These are phyloP conservation scores for Rhinella marina DNA, from an alignment of 2,797 vertebrate species.

Conservation along the genomic window DNA sequence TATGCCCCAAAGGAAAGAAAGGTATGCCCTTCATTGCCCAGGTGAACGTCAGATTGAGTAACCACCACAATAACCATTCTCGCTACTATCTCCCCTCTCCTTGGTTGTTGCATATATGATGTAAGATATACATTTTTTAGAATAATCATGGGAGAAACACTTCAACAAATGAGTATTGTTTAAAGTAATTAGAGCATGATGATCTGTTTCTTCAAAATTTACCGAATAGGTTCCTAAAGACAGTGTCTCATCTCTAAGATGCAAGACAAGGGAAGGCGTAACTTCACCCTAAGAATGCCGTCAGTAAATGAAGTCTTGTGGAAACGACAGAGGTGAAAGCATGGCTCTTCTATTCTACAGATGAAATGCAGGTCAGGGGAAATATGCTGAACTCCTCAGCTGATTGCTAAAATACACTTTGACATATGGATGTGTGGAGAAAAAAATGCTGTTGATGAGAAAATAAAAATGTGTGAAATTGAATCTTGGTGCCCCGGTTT, in stretches of 20 bases:
- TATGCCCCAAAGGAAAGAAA: no score
- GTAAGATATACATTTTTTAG: no score
- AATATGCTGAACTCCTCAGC: conserved; percentile 25
- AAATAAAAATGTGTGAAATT: conserved; percentile 46
- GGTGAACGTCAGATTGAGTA: no score
- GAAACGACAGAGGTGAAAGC: conserved; percentile 43
- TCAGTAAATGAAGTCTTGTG: conserved; percentile 39
- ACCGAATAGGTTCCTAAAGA: neutral
- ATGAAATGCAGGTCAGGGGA: conserved; percentile 20
- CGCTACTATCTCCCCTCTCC: no score
- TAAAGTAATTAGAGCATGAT: conserved; percentile 2
- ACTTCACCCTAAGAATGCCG: conserved; percentile 13
- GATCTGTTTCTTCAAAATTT: neutral
- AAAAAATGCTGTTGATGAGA: conserved; percentile 42
- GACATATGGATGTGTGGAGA: conserved; percentile 40
- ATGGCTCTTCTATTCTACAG: conserved; percentile 20
- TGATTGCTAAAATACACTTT: conserved; percentile 48
- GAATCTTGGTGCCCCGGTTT: neutral
- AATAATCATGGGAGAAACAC: no score
- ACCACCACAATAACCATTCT: no score
- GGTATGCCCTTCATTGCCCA: no score
- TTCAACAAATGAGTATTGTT: neutral
- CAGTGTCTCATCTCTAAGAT: neutral
- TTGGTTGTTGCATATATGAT: no score
- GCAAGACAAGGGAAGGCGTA: neutral